Percentiles rank a stretch among this genome's conserved stretches.
phyloP scores from a whole-genome alignment of 2,113 vertebrate genomes.

The Oreotrochilus melanogaster region DNA sequence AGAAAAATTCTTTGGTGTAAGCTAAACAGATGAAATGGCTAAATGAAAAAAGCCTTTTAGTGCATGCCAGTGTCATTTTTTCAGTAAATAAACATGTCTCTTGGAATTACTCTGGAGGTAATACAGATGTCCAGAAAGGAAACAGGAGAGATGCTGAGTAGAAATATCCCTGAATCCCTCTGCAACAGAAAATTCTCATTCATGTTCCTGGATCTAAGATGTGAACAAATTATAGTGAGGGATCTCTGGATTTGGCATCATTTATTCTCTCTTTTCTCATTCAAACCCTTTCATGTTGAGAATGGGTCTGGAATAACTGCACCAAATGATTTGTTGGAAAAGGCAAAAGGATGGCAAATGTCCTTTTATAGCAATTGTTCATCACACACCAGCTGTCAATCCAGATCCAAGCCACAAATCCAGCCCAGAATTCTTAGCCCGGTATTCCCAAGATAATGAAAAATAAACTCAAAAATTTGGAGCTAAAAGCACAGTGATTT shows the following conservation, averaged over 20 bases:
- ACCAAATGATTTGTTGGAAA: background rate
- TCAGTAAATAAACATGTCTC: background rate
- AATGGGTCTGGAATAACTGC: background rate
- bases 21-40: background rate
- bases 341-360: background rate
- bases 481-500: background rate
- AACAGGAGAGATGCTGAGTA: background rate
- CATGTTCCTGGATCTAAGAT: background rate
- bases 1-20: background rate
- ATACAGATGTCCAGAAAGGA: background rate
- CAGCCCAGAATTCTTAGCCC: background rate
- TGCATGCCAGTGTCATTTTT: background rate
- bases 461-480: background rate
- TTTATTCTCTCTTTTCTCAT: background rate
- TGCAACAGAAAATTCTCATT: background rate
- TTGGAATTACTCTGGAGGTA: background rate
- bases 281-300: background rate
- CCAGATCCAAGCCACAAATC: background rate
- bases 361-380: background rate
- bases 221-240: background rate
- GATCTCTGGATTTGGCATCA: background rate
- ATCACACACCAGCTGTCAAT: background rate
- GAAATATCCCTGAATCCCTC: background rate
- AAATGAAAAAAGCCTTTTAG: background rate
- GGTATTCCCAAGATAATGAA: rapidly evolving